These are phyloP conservation scores for Styela clava DNA, from an alignment of 23 tunicate species.

Conservation along the genomic window DNA sequence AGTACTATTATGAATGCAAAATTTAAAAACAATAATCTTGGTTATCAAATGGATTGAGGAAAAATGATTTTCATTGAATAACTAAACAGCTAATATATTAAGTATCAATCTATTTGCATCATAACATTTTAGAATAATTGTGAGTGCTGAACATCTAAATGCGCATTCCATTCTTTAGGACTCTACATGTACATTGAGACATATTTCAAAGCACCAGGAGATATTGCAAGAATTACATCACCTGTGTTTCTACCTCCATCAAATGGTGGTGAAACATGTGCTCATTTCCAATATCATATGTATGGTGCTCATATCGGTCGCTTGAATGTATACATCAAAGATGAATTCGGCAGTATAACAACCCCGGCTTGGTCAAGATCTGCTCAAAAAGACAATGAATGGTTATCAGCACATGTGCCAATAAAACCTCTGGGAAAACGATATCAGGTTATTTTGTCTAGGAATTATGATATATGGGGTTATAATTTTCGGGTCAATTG, in stretches of 20 bases:
- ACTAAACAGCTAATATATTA: too few species aligned
- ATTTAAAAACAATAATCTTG: too few species aligned
- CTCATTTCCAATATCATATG: conserved; percentile 54
- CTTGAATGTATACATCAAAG: conserved; percentile 27
- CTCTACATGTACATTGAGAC: conserved; percentile 38
- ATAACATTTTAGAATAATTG: too few species aligned
- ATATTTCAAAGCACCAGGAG: conserved; percentile 17
- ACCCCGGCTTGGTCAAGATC: conserved; percentile 29
- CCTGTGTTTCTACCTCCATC: conserved; percentile 32
- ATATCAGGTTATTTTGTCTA: conserved; percentile 17
- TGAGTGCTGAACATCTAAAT: too few species aligned
- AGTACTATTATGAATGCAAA: too few species aligned
- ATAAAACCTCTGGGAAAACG: conserved; percentile 17
- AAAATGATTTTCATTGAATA: too few species aligned
- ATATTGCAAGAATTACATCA: conserved; percentile 39
- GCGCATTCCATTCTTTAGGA: too few species aligned
- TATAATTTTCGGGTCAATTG: too few species aligned
- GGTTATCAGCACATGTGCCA: conserved; percentile 48
- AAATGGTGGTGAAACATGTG: conserved; percentile 30
- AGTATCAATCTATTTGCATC: too few species aligned
- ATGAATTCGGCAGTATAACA: conserved; percentile 3
- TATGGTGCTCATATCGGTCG: conserved; percentile 35
- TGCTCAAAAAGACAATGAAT: conserved; percentile 46
- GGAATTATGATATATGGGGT: too few species aligned
- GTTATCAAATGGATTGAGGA: too few species aligned